Percentiles rank a stretch among this genome's conserved stretches.
Conservation (phyloP, 2,113 vertebrate genomes). For the Onychorhynchus coronatus region DNA sequence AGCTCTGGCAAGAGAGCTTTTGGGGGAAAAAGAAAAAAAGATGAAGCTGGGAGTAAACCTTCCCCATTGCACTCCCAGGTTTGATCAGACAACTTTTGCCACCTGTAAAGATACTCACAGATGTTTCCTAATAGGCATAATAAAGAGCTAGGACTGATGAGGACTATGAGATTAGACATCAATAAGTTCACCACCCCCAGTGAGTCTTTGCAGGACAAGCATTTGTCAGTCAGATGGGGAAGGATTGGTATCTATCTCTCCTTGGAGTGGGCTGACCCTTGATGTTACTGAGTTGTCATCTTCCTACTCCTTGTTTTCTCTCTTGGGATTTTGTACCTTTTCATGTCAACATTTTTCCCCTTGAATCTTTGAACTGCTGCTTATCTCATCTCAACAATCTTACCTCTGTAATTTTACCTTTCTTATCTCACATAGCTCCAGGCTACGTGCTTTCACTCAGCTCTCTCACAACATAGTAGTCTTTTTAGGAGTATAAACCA, state of each 20-base stretch:
- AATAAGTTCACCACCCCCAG: background rate
- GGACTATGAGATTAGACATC: background rate
- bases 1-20: background rate
- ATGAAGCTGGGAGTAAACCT: background rate
- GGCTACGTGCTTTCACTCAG: background rate
- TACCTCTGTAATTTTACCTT: background rate
- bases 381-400: background rate
- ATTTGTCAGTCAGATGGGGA: background rate
- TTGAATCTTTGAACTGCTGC: background rate
- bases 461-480: background rate
- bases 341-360: background rate
- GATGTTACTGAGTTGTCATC: background rate
- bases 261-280: background rate
- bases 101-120: background rate
- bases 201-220: background rate
- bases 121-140: background rate
- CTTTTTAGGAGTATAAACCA: background rate
- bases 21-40: accelerated
- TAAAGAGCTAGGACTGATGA: background rate
- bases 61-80: background rate
- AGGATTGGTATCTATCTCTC: background rate
- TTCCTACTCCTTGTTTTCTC: background rate
- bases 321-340: background rate
- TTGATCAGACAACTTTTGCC: background rate
- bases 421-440: background rate